phyloP scores from a whole-genome alignment of 2,888 invertebrate genomes.

The Drosophila birchii region DNA sequence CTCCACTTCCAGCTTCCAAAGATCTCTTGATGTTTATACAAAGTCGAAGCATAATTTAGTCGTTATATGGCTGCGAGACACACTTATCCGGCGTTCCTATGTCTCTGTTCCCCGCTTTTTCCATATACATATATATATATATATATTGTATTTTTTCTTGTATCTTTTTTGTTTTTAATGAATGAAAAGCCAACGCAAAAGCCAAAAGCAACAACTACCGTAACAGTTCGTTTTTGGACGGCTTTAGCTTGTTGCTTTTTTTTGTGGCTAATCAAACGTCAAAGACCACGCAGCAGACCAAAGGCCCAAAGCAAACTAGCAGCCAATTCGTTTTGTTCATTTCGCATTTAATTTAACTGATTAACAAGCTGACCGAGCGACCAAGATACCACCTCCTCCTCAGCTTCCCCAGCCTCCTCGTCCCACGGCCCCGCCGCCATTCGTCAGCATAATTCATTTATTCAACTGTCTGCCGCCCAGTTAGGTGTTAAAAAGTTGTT shows the following conservation, averaged over 20 bases:
- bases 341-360: conserved; percentile 81
- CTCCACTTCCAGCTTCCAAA: conserved; percentile 3
- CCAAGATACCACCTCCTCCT: neutral
- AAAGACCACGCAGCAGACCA: conserved; percentile 69
- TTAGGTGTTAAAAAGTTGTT: conserved; percentile 84
- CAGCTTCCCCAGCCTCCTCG: neutral
- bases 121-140: conserved; percentile 4
- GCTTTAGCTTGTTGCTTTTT: conserved; percentile 10
- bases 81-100: conserved; percentile 19
- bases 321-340: conserved; percentile 78
- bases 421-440: conserved; percentile 58
- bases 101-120: conserved; percentile 8
- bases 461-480: conserved; percentile 81
- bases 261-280: conserved; percentile 64
- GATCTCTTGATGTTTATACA: conserved; percentile 60
- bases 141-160: conserved; percentile 23
- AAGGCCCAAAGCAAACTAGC: conserved; percentile 55
- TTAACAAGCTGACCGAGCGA: conserved; percentile 63
- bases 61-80: conserved; percentile 42
- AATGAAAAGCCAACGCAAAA: conserved; percentile 60
- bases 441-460: conserved; percentile 80
- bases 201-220: conserved; percentile 28
- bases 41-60: conserved; percentile 66
- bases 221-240: conserved; percentile 45
- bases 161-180: conserved; percentile 70